Evolutionary conservation across 2,888 invertebrate species (phyloP).

Genomic region (Epistrophe grossulariae): DNA sequence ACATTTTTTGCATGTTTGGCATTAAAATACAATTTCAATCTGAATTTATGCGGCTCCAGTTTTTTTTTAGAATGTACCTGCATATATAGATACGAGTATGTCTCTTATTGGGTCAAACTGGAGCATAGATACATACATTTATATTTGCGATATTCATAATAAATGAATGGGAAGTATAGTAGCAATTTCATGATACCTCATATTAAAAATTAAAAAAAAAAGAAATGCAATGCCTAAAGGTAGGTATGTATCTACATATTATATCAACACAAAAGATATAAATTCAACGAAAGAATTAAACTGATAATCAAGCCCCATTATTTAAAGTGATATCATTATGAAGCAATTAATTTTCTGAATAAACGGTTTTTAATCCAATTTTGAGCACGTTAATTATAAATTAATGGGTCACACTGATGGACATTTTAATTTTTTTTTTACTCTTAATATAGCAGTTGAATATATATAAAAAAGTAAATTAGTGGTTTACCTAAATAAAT

Average conservation of each 20-base stretch:
- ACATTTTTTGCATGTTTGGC: conserved; percentile 29
- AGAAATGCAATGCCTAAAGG: not conserved
- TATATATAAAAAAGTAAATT: not conserved
- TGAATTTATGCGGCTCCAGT: conserved; percentile 45
- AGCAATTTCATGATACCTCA: conserved; percentile 25
- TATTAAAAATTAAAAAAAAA: conserved; percentile 15
- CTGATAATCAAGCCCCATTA: conserved; percentile 59
- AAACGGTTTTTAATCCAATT: conserved; percentile 49
- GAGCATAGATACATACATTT: not conserved
- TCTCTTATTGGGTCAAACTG: conserved; percentile 36
- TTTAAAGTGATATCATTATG: conserved; percentile 49
- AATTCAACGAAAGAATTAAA: conserved; percentile 44
- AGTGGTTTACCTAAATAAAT: not conserved
- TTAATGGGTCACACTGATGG: conserved; percentile 25
- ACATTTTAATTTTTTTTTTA: conserved; percentile 15
- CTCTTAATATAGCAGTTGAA: not conserved
- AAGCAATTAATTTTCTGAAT: conserved; percentile 47
- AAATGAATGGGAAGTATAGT: conserved; percentile 29
- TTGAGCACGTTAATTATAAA: conserved; percentile 39
- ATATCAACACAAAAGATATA: conserved; percentile 38
- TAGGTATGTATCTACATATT: not conserved
- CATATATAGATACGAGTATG: not conserved
- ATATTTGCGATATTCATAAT: conserved; percentile 18
- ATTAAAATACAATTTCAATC: conserved; percentile 71
- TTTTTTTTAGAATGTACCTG: conserved; percentile 8